Evolutionary conservation across 2,888 invertebrate genomes (phyloP).

Genomic region (Nomada lathburiana): DNA sequence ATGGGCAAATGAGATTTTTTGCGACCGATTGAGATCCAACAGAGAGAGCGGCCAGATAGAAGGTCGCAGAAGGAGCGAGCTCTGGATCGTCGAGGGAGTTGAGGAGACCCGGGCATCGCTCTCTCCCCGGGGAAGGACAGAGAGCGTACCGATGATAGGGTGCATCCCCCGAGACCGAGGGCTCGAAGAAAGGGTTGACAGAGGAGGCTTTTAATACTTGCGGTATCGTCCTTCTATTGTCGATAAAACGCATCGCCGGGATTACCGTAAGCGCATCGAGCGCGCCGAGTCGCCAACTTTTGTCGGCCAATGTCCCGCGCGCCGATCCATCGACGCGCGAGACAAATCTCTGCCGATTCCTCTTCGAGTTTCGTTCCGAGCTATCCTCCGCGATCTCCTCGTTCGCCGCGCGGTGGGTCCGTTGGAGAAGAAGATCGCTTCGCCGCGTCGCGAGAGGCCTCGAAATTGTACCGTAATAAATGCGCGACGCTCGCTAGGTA

Average conservation of each 20-base stretch:
- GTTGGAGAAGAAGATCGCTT: neutral
- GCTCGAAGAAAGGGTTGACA: conserved; percentile 81
- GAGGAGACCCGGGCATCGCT: conserved; percentile 74
- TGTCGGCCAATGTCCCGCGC: neutral
- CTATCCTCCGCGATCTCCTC: too few species aligned
- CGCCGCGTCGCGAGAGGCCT: conserved; percentile 38
- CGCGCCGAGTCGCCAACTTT: neutral
- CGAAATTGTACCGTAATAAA: conserved; percentile 78
- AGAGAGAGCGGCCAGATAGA: conserved; percentile 51
- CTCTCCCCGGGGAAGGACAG: conserved; percentile 79
- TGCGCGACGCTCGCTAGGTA: conserved; percentile 65
- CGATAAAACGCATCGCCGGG: conserved; percentile 81
- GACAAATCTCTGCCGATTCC: neutral
- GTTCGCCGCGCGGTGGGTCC: too few species aligned
- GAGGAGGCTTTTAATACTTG: conserved; percentile 82
- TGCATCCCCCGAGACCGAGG: conserved; percentile 79
- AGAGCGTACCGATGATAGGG: conserved; percentile 82
- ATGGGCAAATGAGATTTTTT: conserved; percentile 84
- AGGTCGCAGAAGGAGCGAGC: conserved; percentile 46
- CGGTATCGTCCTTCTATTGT: conserved; percentile 77
- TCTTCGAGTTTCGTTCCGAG: neutral
- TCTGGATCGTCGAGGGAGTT: conserved; percentile 53
- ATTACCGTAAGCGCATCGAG: conserved; percentile 77
- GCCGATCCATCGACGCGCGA: neutral
- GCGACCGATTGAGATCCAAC: conserved; percentile 82